Evolutionary conservation across 2,797 vertebrate species (phyloP), one percentile per base, ranked within the genome.

Genomic region (Thalassophryne amazonica): DNA sequence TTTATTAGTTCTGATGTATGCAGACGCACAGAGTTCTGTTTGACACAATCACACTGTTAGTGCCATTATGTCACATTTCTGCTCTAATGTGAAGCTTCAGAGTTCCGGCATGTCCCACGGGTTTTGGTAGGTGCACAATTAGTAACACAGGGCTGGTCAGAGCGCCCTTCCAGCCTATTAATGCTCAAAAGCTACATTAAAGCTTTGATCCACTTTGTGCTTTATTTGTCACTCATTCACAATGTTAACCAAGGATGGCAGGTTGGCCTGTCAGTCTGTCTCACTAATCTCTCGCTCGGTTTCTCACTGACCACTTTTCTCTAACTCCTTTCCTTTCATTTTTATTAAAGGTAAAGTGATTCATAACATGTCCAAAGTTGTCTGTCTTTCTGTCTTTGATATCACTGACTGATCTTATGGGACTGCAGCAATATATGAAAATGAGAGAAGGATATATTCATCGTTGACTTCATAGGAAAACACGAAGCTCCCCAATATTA

Each of bases 371-470:
- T 71, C 38, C 36, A 50, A 23, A 39, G 25, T 55, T 51, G 43
- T 37, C 31, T 45, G 47, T 23, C n/a, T 10, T 12, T n/a, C 25
- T 24, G 14, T 20, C 31, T 60, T 57, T 69, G 45, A 57, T 79
- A 55, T 64, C 46, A 3, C 23, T 21, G 54, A 29, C 48, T 43
- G 34, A 78, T 85, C 73, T 66, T 45, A 38, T 21, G 51, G 41
- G 58, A 69, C 62, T 22, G 32, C 31, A 63, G 55, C 19, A 14
- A 63, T 66, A 72, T 74, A 77, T 78, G 66, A 80, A 83, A 74
- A 80, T 80, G 49, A 81, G 74, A 84, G 81, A 73, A 69, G 60
- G 46, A 63, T 43, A 54, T 81, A 69, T 68, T 76, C 68, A 77
- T 65, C 30, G n/a, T 31, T 62, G 65, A 66, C 71, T 77, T 82